phyloP scores from a whole-genome alignment of 1,140 invertebrate genomes.

The Oryzaephilus surinamensis region DNA sequence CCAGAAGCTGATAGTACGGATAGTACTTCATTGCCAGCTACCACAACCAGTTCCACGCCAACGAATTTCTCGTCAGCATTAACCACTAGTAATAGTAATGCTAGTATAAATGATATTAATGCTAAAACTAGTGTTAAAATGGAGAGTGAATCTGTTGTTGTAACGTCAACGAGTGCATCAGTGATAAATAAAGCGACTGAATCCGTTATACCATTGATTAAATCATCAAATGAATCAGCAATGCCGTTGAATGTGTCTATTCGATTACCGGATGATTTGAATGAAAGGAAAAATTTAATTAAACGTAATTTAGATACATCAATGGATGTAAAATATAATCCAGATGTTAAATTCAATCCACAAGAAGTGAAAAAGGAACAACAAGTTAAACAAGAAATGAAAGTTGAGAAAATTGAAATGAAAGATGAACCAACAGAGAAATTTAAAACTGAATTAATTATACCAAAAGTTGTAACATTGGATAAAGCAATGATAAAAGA shows the following conservation, averaged over 20 bases:
- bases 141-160: slow-evolving; percentile 4
- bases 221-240: slow-evolving; percentile 11
- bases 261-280: slow-evolving; percentile 32
- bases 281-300: slow-evolving; percentile 33
- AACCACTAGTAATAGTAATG: too few species aligned
- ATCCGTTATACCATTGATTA: not conserved
- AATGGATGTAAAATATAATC: slow-evolving; percentile 19
- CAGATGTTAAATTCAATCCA: slow-evolving; percentile 21
- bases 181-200: not conserved
- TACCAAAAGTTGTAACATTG: slow-evolving; percentile 44
- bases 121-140: slow-evolving; percentile 4
- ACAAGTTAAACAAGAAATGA: slow-evolving; percentile 31
- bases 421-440: slow-evolving; percentile 19
- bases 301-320: slow-evolving; percentile 26
- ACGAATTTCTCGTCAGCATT: not conserved
- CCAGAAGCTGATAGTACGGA: slow-evolving; percentile 47
- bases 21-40: slow-evolving; percentile 24
- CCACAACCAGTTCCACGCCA: slow-evolving; percentile 33
- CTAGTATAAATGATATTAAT: slow-evolving; percentile 9
- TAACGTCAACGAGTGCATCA: not conserved
- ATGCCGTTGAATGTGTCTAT: slow-evolving; percentile 34
- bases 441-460: slow-evolving; percentile 46
- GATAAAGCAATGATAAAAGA: slow-evolving; percentile 48
- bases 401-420: slow-evolving; percentile 13
- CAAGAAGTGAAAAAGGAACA: slow-evolving; percentile 32